Evolutionary conservation across 2,888 invertebrate genomes (phyloP).

Genomic region (Parochlus steinenii): DNA sequence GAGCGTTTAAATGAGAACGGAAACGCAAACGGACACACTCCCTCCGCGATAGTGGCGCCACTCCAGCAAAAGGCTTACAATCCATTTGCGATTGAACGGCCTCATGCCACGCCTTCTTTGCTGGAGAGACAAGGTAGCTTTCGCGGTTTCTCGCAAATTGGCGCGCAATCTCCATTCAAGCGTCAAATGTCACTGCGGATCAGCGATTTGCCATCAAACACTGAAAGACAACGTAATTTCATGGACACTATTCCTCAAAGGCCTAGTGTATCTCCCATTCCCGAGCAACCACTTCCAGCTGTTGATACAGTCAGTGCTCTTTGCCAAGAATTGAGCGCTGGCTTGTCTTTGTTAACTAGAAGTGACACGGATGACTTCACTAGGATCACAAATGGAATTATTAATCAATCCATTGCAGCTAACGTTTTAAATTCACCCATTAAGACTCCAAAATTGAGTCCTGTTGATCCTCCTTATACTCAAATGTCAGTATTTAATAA

Average conservation of each 20-base stretch:
- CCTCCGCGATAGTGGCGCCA: conserved; percentile 28
- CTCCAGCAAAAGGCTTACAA: conserved; percentile 52
- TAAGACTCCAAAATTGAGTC: conserved; percentile 16
- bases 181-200: conserved; percentile 88
- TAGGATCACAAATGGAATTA: conserved; percentile 22
- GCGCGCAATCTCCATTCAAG: conserved; percentile 81
- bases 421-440: conserved; percentile 17
- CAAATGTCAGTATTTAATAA: conserved; percentile 19
- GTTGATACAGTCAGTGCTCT: conserved; percentile 50
- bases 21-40: conserved; percentile 24
- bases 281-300: conserved; percentile 49
- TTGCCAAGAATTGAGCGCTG: conserved; percentile 59
- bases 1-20: conserved; percentile 49
- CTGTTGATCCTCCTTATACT: conserved; percentile 16
- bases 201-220: conserved; percentile 87
- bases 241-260: conserved; percentile 22
- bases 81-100: conserved; percentile 87
- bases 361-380: conserved; percentile 40
- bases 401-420: conserved; percentile 6
- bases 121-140: conserved; percentile 91
- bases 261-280: conserved; percentile 54
- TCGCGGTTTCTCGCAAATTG: conserved; percentile 66
- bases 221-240: conserved; percentile 53
- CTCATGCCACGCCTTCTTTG: conserved; percentile 89
- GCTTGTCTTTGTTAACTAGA: conserved; percentile 44